Percentiles rank a stretch among this genome's conserved stretches.
Conservation (phyloP, 2,888 invertebrate species). For the Ennomos quercinarius region DNA sequence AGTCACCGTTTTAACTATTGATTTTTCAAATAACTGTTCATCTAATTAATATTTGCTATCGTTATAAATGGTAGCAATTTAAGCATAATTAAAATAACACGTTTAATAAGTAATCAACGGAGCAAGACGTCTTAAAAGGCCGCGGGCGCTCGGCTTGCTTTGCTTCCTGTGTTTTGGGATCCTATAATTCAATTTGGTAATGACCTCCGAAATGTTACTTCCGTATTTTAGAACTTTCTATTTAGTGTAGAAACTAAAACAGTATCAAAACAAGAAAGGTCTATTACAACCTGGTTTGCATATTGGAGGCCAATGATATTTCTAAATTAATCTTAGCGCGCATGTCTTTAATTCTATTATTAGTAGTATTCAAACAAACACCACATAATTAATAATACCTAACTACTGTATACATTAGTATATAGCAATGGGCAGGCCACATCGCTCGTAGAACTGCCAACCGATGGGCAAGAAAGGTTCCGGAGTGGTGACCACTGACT, state of each 20-base stretch:
- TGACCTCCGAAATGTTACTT: slow-evolving; percentile 36
- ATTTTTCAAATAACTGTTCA: neutral
- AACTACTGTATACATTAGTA: no score
- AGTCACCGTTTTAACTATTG: no score
- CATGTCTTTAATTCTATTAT: no score
- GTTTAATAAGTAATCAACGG: slow-evolving; percentile 52
- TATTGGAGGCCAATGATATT: neutral
- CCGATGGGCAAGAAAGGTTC: no score
- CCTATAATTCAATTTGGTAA: slow-evolving; percentile 29
- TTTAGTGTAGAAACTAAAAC: slow-evolving; percentile 14
- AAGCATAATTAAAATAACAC: slow-evolving; percentile 31
- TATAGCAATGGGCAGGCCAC: no score
- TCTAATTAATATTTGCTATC: neutral
- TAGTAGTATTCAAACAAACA: no score
- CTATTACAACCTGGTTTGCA: neutral
- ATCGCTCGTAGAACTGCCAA: no score
- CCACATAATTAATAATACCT: no score
- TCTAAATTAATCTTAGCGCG: neutral
- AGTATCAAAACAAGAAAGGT: neutral
- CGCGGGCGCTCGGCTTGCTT: slow-evolving; percentile 46
- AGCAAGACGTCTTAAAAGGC: slow-evolving; percentile 66
- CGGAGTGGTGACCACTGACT: no score
- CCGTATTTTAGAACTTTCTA: slow-evolving; percentile 41
- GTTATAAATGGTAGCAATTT: slow-evolving; percentile 14
- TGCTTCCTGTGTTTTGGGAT: slow-evolving; percentile 64